Percentiles rank a stretch among this genome's conserved stretches.
phyloP scores from a whole-genome alignment of 1,140 invertebrate genomes.

The Leguminivora glycinivorella region DNA sequence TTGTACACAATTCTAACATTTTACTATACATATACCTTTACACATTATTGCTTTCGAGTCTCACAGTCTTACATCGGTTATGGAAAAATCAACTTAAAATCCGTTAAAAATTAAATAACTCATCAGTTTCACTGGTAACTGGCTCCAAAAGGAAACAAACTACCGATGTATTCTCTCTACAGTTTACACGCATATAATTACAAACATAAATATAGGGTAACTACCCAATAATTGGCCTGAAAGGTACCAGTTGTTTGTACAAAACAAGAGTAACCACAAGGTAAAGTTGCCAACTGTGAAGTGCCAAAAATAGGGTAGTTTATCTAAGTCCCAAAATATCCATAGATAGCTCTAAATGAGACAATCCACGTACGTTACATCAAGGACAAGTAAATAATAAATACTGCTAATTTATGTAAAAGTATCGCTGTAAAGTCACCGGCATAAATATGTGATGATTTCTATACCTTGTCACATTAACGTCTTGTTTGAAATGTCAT shows the following conservation, averaged over 20 bases:
- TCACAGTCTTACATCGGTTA: conserved; percentile 23
- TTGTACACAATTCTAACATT: conserved; percentile 39
- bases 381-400: neutral
- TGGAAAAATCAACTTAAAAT: conserved; percentile 9
- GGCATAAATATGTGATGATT: too few relatives aligned
- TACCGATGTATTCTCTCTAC: conserved; percentile 4
- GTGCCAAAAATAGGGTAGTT: neutral
- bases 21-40: conserved; percentile 33
- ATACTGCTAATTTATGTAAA: neutral
- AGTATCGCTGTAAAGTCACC: too few relatives aligned
- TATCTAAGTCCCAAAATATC: neutral
- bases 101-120: conserved; percentile 13
- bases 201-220: neutral
- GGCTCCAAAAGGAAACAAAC: neutral
- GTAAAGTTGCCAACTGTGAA: too few relatives aligned
- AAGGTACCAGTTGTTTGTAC: neutral
- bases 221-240: neutral
- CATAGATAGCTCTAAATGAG: neutral
- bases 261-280: neutral
- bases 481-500: too few relatives aligned
- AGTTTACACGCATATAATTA: neutral
- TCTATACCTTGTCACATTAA: too few relatives aligned
- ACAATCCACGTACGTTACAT: neutral
- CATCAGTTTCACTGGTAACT: conserved; percentile 23
- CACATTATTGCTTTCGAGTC: conserved; percentile 39